These are phyloP conservation scores for Nothobranchius furzeri DNA, from an alignment of 2,113 vertebrate genomes.

Conservation along the genomic window DNA sequence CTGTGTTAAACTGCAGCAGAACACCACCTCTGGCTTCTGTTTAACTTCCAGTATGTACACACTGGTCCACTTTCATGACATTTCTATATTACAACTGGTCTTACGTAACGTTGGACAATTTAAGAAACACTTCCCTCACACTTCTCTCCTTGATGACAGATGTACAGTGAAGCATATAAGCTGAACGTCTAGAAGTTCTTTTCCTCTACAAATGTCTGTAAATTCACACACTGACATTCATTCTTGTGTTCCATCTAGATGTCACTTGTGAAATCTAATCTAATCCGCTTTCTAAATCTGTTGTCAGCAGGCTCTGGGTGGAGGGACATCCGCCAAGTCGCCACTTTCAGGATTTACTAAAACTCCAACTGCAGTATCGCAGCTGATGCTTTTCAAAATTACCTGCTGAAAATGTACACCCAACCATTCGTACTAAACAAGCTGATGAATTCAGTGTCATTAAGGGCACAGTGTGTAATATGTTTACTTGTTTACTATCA, in stretches of 20 bases:
- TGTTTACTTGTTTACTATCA: too few species aligned
- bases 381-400: not conserved
- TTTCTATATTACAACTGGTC: slow-evolving; percentile 18
- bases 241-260: slow-evolving; percentile 12
- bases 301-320: slow-evolving; percentile 2
- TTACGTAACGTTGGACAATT: slow-evolving; percentile 16
- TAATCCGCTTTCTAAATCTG: slow-evolving; percentile 33
- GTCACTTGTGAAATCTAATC: slow-evolving; percentile 34
- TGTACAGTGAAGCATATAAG: slow-evolving; percentile 8
- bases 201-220: not conserved
- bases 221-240: too few species aligned
- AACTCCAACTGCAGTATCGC: slow-evolving; percentile 1
- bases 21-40: slow-evolving; percentile 13
- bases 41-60: not conserved
- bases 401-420: not conserved
- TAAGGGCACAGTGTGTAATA: too few species aligned
- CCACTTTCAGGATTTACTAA: not conserved
- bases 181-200: not conserved
- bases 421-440: not conserved
- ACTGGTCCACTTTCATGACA: slow-evolving; percentile 6
- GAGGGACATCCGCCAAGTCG: slow-evolving; percentile 3
- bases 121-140: slow-evolving; percentile 12
- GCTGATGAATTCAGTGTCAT: not conserved
- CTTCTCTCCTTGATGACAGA: slow-evolving; percentile 4
- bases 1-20: slow-evolving; percentile 10